Base-by-base conservation (phyloP, 1,140 invertebrate species). In the Drosophila kanapiae region DNA sequence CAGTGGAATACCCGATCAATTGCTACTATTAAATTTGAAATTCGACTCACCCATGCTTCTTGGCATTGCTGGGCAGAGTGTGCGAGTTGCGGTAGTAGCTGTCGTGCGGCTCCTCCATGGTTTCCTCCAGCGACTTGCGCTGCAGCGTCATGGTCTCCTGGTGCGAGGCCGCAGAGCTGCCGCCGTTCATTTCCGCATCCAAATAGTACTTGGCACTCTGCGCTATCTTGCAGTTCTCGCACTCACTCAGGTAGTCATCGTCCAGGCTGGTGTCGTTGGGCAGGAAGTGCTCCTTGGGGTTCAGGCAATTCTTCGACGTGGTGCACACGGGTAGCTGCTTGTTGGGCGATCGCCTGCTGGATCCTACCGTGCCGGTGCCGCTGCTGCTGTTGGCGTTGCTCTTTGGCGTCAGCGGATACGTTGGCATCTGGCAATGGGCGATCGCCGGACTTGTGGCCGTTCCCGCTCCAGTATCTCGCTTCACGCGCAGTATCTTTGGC, bases 191-290 rank as follows among this genome's bases (percentile, higher is more conserved):
- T 61, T 95, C 95, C 47, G 95, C 94, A 84, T 95, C 85, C 54
- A 95, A 93, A 82, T 95, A 95, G 84, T 95, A 95, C 76, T 94
- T 94, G 62, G 95, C 95, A 64, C 95, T 95, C 65, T 94, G 95
- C 14, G 95, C 95, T 56, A 95, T 95, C 92, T 97, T 96, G 93
- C 96, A 97, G 93, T 97, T 97, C 92, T 97, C 96, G 92, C 96
- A 97, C 92, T 97, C 96, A 91, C 95, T 96, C 45, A 96, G 94
- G 86, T 96, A 96, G 92, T 96, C 96, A 80, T 96, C 96, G 18
- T 94, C 94, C 51, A 95, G 94, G 63, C 96, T 95, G 23, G 92
- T 92, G 27, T 92, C 93, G 53, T 94, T 94, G 40, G 93, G 87
- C 60, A 93, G 65, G 58, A 93, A 93, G 72, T 93, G 92, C 59